Evolutionary conservation across 2,888 invertebrate genomes (phyloP).

Genomic region (Sialis lutaria): DNA sequence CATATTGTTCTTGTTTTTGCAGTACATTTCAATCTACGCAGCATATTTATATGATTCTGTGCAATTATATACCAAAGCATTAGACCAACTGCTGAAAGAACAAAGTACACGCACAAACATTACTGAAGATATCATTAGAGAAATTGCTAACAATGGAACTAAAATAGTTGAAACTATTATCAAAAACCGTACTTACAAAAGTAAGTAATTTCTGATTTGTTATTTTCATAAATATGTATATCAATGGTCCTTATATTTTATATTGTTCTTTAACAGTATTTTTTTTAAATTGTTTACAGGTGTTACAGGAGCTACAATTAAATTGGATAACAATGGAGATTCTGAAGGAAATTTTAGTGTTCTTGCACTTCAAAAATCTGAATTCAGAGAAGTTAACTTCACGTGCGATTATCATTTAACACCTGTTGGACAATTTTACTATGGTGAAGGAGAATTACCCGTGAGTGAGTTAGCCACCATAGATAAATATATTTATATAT

Average conservation of each 20-base stretch:
- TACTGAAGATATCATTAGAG: slow-evolving; percentile 43
- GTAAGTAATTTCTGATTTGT: slow-evolving; percentile 35
- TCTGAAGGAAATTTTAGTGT: slow-evolving; percentile 96
- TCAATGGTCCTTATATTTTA: no score
- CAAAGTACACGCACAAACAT: slow-evolving; percentile 29
- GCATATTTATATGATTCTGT: slow-evolving; percentile 93
- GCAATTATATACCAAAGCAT: slow-evolving; percentile 72
- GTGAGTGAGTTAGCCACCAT: slow-evolving; percentile 34
- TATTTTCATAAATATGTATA: no score
- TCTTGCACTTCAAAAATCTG: slow-evolving; percentile 52
- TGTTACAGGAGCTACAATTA: slow-evolving; percentile 85
- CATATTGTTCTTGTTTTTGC: slow-evolving; percentile 20
- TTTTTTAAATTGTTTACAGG: slow-evolving; percentile 34
- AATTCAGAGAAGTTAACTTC: slow-evolving; percentile 34
- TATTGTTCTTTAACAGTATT: no score
- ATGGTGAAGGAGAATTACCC: slow-evolving; percentile 44
- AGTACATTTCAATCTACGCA: slow-evolving; percentile 81
- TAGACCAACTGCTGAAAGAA: slow-evolving; percentile 46
- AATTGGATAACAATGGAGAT: slow-evolving; percentile 82
- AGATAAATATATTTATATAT: no score
- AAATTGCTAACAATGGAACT: slow-evolving; percentile 68
- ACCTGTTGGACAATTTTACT: slow-evolving; percentile 65
- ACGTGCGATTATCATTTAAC: slow-evolving; percentile 63
- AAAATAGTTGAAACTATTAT: slow-evolving; percentile 77
- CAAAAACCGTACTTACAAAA: slow-evolving; percentile 65